A percentile compares a stretch with the other conserved stretches of the same genome.
Evolutionary conservation across 2,113 vertebrate genomes (phyloP).

Genomic region (Aleadryas rufinucha): DNA sequence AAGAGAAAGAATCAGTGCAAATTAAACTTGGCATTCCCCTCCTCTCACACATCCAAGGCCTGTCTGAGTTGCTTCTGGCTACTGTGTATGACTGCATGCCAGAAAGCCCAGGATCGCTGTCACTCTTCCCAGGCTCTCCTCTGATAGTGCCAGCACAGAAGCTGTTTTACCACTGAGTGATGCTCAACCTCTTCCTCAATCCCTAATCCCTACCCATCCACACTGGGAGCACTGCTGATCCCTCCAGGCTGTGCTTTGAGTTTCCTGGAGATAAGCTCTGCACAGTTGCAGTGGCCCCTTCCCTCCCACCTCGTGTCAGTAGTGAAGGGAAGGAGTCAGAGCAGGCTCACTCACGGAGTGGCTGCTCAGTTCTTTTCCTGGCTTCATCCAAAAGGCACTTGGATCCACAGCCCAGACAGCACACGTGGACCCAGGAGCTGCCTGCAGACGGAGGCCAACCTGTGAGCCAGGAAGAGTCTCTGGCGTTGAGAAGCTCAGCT

Average conservation of each 20-base stretch:
- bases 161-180: not conserved
- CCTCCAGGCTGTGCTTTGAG: not conserved
- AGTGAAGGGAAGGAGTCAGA: not conserved
- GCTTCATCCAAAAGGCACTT: conserved; percentile 63
- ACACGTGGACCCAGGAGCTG: conserved; percentile 78
- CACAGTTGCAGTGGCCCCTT: not conserved
- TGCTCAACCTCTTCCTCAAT: not conserved
- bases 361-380: conserved; percentile 68
- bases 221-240: rapidly evolving
- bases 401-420: conserved; percentile 77
- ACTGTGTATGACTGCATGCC: rapidly evolving
- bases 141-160: not conserved
- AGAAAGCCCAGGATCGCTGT: not conserved
- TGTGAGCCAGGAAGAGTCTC: conserved; percentile 77
- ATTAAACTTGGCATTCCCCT: not conserved
- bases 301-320: too few species aligned
- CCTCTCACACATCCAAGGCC: not conserved
- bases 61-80: not conserved
- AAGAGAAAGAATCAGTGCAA: not conserved
- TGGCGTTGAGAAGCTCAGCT: conserved; percentile 62
- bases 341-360: conserved; percentile 29
- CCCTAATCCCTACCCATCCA: not conserved
- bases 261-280: not conserved
- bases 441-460: conserved; percentile 65
- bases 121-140: not conserved